Conservation (phyloP, 2,113 vertebrate species). For the Nannospalax galili region DNA sequence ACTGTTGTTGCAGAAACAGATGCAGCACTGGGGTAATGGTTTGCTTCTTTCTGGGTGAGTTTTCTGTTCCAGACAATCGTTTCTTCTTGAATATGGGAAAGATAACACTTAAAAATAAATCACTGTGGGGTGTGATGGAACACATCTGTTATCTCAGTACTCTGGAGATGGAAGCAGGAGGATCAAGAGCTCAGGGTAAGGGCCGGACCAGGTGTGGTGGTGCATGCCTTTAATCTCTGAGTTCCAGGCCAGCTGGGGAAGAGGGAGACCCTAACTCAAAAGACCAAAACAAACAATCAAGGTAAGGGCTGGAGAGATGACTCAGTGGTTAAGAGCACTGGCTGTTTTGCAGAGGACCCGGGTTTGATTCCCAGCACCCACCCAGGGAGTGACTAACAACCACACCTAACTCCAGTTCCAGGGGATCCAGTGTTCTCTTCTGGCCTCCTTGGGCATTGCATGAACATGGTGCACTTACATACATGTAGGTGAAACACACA, state of each 20-base stretch:
- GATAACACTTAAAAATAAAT: background rate
- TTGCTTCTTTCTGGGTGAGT: background rate
- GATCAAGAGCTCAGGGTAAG: background rate
- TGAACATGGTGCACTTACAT: too few species aligned
- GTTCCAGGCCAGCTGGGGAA: background rate
- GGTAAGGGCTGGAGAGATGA: background rate
- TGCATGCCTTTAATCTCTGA: too few species aligned
- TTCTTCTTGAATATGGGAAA: background rate
- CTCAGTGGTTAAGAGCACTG: background rate
- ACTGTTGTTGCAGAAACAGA: background rate
- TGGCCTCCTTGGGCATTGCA: too few species aligned
- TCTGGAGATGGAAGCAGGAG: background rate
- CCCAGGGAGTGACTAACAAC: background rate
- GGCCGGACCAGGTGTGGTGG: too few species aligned
- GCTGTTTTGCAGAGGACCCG: background rate
- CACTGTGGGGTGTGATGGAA: background rate
- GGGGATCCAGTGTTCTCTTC: background rate
- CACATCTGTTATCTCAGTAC: background rate
- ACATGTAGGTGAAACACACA: background rate
- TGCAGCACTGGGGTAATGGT: background rate
- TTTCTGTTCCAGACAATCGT: background rate
- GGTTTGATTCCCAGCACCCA: background rate
- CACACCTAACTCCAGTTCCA: background rate
- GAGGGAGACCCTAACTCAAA: background rate
- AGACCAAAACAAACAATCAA: too few species aligned